phyloP scores from a whole-genome alignment of 2,797 vertebrate genomes.

The Denticeps clupeoides region DNA sequence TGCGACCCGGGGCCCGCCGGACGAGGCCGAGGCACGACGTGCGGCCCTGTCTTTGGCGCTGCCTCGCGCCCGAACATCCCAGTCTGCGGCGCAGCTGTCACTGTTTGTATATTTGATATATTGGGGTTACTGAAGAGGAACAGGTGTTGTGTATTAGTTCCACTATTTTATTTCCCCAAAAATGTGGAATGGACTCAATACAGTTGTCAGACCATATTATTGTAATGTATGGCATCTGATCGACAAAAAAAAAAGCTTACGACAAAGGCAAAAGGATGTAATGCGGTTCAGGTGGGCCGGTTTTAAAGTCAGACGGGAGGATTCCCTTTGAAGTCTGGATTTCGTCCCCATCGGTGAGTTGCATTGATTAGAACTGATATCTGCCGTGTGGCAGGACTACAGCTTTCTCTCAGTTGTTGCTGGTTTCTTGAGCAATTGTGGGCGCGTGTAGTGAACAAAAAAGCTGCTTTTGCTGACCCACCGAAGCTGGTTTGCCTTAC shows the following conservation, averaged over 20 bases:
- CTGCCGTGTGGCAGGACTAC: too few species aligned
- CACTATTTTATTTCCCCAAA: conserved; percentile 34
- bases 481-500: too few species aligned
- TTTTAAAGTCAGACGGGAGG: conserved; percentile 28
- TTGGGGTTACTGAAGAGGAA: conserved; percentile 45
- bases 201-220: conserved; percentile 45
- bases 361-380: too few species aligned
- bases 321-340: conserved; percentile 34
- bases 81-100: conserved; percentile 55
- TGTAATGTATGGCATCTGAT: conserved; percentile 38
- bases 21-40: conserved; percentile 8
- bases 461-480: too few species aligned
- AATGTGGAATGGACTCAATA: conserved; percentile 36
- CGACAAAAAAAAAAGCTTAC: conserved; percentile 22
- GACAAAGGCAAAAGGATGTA: too few species aligned
- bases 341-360: neutral
- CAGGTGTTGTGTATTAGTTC: conserved; percentile 59
- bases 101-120: conserved; percentile 53
- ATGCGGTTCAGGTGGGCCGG: conserved; percentile 40
- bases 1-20: conserved; percentile 29
- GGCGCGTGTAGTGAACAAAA: too few species aligned
- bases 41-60: conserved; percentile 21
- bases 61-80: conserved; percentile 29
- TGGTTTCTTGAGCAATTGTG: too few species aligned
- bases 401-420: too few species aligned